Evolutionary conservation across 2,888 invertebrate species (phyloP), one percentile per base, ranked within the genome.

Genomic region (Pediacus dermestoides): DNA sequence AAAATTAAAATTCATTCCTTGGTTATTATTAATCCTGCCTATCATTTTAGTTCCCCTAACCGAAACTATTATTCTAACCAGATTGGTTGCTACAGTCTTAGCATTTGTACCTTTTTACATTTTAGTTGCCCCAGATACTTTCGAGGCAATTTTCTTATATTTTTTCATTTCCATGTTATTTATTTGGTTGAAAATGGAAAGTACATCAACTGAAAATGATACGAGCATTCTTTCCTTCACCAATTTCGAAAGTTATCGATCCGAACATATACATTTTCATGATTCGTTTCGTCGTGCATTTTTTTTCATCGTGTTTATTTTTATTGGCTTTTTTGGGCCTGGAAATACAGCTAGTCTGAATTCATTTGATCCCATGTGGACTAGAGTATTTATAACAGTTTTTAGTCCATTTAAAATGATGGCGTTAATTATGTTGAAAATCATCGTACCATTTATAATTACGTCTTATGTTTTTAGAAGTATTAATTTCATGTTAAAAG

Each of bases 261-360:
- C 47, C 6, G 41, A 13, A 6, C 16, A 43, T 16, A 42, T 36
- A 18, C 37, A 40, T 23, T 36, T 52, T 13, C 46, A 36, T 16
- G 55, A 57, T 30, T 46, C 53, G 26, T 56, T 57, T 30, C 42
- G 61, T 4, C 48, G 58, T 30, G 56, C 53, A 1, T 59, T 59
- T 36, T 45, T 58, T 27, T 61, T 59, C 30, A 53, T 60, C 47
- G 52, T 51, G 0, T 87, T 91, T 54, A 85, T 90, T 26, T 76
- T 93, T 48, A 68, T 89, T 51, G 87, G 90, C 14, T 95, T 95
- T 68, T 97, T 96, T 67, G 96, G 95, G 8, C 91, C 90, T 4
- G 97, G 97, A n/a, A 97, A 99, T 67, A 88, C 95, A 62, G 95
- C 95, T 6, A 95, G 95, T 44, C 73, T 99, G 16, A 97, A 94